Evolutionary conservation across 2,888 invertebrate species (phyloP), one percentile per base, ranked within the genome.

Genomic region (Lysandra coridon): DNA sequence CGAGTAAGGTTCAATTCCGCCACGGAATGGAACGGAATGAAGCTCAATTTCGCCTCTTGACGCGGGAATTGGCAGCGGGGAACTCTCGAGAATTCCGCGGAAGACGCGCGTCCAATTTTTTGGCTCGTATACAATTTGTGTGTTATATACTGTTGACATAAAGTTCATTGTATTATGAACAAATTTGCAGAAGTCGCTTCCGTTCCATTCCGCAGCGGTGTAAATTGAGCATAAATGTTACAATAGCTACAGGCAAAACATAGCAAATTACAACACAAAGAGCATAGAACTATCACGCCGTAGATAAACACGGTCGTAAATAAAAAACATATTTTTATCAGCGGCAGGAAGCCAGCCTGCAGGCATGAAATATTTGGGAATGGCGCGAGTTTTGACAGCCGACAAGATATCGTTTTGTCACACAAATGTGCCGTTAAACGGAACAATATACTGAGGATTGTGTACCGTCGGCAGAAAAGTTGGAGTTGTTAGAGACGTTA

Each of bases 391-490:
- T 74, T 44, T 74, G 74, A 74, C 74, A 74, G 74, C n/a, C 74
- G 74, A 12, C 74, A 74, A 74, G 74, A 74, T 74, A 74, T 74
- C 74, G 74, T 74, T 74, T 44, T 74, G 74, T 74, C 74, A 74
- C 44, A 74, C 74, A 74, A 74, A 74, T 74, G 23, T 44, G 40
- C 74, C 23, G 23, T 44, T 74, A 74, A 74, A 74, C 40, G 73
- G 37, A 73, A 73, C 17, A 17, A 40, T 40, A 37, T 37, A 37
- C 37, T 73, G 33, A 73, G n/a, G 37, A 73, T 40, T 73, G 40
- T 17, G 73, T 40, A 73, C 17, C 4, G 40, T 73, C 4, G 17
- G 33, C 40, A 40, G 7, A 37, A 73, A 2, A 73, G 40, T 17
- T 30, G 7, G 23, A 62, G 23, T 23, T 62, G 5, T 12, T 23